phyloP scores from a whole-genome alignment of 2,113 vertebrate genomes.

The Junco hyemalis region DNA sequence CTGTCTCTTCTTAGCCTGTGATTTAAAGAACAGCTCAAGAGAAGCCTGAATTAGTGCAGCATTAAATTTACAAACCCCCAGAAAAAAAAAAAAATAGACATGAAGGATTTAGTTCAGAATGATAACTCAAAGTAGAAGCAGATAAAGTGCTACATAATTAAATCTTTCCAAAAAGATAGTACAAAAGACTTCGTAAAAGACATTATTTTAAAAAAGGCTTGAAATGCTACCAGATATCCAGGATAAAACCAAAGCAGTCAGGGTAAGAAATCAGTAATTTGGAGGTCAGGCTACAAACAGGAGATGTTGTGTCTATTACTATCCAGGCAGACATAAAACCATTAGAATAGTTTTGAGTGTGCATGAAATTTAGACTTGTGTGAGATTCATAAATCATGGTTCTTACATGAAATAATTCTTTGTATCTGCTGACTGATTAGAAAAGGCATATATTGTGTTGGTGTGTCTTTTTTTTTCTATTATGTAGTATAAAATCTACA shows the following conservation, averaged over 20 bases:
- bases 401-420: background rate
- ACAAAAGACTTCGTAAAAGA: background rate
- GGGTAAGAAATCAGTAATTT: background rate
- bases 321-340: background rate
- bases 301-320: background rate
- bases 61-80: background rate
- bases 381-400: background rate
- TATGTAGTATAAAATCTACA: background rate
- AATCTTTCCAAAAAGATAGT: background rate
- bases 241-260: background rate
- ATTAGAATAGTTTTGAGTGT: background rate
- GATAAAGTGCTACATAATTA: background rate
- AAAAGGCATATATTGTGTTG: background rate
- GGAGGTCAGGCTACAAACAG: background rate
- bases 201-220: background rate
- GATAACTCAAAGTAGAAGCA: background rate
- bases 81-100: background rate
- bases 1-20: background rate
- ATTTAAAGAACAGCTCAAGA: background rate
- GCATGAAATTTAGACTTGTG: background rate
- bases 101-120: background rate
- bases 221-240: background rate
- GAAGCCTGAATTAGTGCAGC: background rate
- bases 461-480: background rate
- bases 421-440: background rate